Evolutionary conservation across 1,140 invertebrate genomes (phyloP).

Genomic region (Polypedilum vanderplanki): DNA sequence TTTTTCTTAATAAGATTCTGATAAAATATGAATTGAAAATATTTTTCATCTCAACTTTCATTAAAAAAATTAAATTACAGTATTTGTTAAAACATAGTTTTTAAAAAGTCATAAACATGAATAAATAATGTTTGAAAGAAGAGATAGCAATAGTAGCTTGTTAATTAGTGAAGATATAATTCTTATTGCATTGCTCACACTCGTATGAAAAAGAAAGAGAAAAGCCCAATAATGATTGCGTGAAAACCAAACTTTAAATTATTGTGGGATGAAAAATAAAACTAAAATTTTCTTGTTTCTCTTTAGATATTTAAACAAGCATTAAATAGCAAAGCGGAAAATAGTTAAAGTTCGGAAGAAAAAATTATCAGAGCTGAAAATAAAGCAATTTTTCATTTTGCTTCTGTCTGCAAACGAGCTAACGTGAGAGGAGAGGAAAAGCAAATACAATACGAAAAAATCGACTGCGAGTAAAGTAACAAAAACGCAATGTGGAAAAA

Average conservation of each 20-base stretch:
- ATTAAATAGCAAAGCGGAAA: slow-evolving; percentile 19
- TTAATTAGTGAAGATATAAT: slow-evolving; percentile 11
- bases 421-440: neutral
- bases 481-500: neutral
- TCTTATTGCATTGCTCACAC: neutral
- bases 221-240: neutral
- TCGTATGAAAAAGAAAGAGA: neutral
- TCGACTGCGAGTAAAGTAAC: neutral
- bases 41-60: too few species aligned
- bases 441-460: neutral
- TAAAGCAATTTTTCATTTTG: neutral
- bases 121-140: neutral
- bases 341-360: slow-evolving; percentile 24
- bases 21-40: too few species aligned
- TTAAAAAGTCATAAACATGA: too few species aligned
- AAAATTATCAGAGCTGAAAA: slow-evolving; percentile 27
- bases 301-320: neutral
- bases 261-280: too few species aligned
- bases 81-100: too few species aligned
- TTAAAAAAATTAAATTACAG: too few species aligned
- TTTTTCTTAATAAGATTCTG: neutral
- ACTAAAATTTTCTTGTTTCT: neutral
- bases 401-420: neutral
- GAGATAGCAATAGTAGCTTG: neutral
- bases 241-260: neutral